phyloP scores from a whole-genome alignment of 2,113 vertebrate genomes.

The Elephas maximus region DNA sequence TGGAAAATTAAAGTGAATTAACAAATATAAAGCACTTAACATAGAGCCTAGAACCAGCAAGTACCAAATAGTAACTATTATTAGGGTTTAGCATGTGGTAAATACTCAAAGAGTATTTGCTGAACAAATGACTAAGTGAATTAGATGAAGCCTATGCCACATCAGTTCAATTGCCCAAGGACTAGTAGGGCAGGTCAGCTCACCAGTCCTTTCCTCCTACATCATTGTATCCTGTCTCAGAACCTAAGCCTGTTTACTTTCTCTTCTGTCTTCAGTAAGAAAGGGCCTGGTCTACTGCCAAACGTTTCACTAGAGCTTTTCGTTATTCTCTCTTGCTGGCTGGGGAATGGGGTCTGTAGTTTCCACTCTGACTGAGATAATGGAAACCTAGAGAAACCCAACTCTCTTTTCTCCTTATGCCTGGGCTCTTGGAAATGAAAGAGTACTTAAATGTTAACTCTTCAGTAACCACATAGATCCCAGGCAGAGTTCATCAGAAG shows the following conservation, averaged over 20 bases:
- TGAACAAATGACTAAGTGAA: background rate
- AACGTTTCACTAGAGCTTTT: constrained; percentile 62
- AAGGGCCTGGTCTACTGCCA: constrained; percentile 53
- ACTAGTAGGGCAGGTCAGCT: constrained; percentile 9
- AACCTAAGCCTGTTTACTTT: constrained; percentile 58
- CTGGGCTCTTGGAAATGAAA: constrained; percentile 70
- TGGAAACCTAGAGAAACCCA: constrained; percentile 75
- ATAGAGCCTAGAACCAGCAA: constrained; percentile 19
- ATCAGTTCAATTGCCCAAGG: background rate
- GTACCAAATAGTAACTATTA: constrained; percentile 22
- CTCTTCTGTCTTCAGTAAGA: constrained; percentile 47
- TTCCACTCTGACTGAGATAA: constrained; percentile 73
- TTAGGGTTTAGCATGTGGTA: background rate
- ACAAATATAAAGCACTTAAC: constrained; percentile 13
- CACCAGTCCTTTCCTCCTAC: background rate
- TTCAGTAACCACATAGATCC: constrained; percentile 4
- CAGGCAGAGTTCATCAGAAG: constrained; percentile 45
- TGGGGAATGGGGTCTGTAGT: constrained; percentile 55
- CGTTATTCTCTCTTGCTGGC: constrained; percentile 53
- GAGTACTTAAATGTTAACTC: constrained; percentile 66
- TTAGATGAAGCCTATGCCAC: background rate
- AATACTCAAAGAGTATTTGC: background rate
- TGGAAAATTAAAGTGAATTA: constrained; percentile 17
- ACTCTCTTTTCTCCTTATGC: constrained; percentile 61
- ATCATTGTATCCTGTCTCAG: background rate